Conservation (phyloP, 2,797 vertebrate genomes). For the Pangasius macronema region DNA sequence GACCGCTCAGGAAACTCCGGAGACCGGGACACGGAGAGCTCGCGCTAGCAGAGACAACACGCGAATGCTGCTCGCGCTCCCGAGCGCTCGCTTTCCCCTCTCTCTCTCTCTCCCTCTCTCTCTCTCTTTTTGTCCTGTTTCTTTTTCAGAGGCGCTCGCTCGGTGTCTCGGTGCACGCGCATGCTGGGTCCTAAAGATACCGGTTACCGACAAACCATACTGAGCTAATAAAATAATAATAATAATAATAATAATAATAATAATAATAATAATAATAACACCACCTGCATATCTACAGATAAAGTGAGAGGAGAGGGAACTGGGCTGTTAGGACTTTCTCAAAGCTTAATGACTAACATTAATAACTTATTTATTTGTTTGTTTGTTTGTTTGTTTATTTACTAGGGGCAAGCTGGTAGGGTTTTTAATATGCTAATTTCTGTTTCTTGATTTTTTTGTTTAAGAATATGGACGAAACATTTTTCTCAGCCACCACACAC, state of each 20-base stretch:
- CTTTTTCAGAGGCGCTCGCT: neutral
- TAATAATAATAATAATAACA: too few species aligned
- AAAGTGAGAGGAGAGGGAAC: neutral
- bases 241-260: neutral
- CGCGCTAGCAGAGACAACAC: neutral
- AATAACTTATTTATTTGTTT: neutral
- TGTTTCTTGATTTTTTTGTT: neutral
- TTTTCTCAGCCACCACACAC: neutral
- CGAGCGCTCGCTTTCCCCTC: neutral
- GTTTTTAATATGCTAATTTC: too few species aligned
- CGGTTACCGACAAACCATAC: neutral
- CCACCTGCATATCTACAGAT: neutral
- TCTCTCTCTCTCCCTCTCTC: neutral
- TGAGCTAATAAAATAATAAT: neutral
- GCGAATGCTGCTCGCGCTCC: neutral
- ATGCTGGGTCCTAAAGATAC: slow-evolving; percentile 22
- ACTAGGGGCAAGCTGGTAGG: neutral
- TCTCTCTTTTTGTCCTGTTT: neutral
- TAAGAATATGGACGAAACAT: neutral
- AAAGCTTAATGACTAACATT: neutral
- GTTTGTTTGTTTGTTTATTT: neutral
- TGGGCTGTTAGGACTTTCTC: neutral
- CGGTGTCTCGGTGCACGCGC: neutral
- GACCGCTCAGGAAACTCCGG: neutral
- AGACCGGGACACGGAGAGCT: neutral